A percentile compares a stretch with the other conserved stretches of the same genome.
Evolutionary conservation across 2,113 vertebrate genomes (phyloP).

Genomic region (Copsychus sechellarum): DNA sequence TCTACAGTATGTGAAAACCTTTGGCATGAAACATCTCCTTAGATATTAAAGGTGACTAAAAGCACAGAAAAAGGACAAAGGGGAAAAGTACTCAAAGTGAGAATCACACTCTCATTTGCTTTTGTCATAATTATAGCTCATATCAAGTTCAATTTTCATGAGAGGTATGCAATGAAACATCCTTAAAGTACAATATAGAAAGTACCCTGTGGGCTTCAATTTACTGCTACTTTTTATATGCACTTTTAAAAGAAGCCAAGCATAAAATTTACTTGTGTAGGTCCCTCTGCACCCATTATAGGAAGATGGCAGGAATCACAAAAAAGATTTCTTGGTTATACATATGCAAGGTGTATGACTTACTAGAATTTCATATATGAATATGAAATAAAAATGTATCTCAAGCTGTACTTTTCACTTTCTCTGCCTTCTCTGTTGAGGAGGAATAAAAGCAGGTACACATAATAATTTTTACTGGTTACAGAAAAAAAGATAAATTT

Average conservation of each 20-base stretch:
- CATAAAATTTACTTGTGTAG: conserved; percentile 47
- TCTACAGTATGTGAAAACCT: conserved; percentile 59
- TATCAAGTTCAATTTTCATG: conserved; percentile 63
- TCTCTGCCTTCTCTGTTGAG: neutral
- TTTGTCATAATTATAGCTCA: conserved; percentile 68
- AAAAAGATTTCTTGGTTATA: neutral
- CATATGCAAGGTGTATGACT: neutral
- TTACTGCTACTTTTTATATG: conserved; percentile 38
- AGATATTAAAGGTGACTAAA: conserved; percentile 66
- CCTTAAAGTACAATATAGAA: neutral
- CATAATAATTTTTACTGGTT: neutral
- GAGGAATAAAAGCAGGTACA: neutral
- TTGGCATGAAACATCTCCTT: conserved; percentile 59
- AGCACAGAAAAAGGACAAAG: conserved; percentile 61
- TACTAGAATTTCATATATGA: neutral
- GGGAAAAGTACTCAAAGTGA: conserved; percentile 51
- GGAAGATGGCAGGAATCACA: neutral
- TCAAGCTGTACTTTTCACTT: neutral
- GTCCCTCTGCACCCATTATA: neutral
- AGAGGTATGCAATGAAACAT: neutral
- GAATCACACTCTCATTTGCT: conserved; percentile 50
- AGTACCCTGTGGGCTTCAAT: conserved; percentile 12
- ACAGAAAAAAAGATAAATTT: neutral
- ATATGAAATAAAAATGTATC: neutral
- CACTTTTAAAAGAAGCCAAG: conserved; percentile 13